phyloP scores from a whole-genome alignment of 2,888 invertebrate genomes.

The Scelioninae gen. 1 region DNA sequence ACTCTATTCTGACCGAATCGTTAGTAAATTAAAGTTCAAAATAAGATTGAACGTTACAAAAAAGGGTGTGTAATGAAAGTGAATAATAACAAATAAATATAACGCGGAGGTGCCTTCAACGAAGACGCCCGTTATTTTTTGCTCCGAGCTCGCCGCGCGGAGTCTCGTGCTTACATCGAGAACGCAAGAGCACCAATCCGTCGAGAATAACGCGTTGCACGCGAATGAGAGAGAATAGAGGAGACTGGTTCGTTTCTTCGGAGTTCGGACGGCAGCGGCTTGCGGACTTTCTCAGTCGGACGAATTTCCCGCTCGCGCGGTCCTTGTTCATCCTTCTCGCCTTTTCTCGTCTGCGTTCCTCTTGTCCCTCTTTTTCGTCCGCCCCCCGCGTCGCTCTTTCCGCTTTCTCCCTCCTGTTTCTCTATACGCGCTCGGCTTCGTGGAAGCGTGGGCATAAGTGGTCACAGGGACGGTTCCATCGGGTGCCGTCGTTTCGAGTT shows the following conservation, averaged over 20 bases:
- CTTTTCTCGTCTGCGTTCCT: too few relatives aligned
- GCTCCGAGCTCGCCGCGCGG: slow-evolving; percentile 46
- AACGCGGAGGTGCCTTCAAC: not conserved
- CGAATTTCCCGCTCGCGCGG: slow-evolving; percentile 41
- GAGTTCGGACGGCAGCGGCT: slow-evolving; percentile 17
- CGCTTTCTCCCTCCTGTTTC: too few relatives aligned
- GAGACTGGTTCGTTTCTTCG: slow-evolving; percentile 47
- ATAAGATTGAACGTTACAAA: too few relatives aligned
- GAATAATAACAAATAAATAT: not conserved
- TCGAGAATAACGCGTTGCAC: slow-evolving; percentile 51
- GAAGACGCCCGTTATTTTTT: slow-evolving; percentile 37
- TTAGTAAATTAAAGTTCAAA: too few relatives aligned
- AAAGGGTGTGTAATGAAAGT: too few relatives aligned
- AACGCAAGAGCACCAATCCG: slow-evolving; percentile 48
- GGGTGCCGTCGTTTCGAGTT: too few relatives aligned
- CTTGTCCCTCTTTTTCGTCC: too few relatives aligned
- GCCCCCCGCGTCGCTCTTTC: too few relatives aligned
- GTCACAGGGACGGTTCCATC: too few relatives aligned
- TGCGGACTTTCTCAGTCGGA: slow-evolving; percentile 22
- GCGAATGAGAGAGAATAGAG: slow-evolving; percentile 47
- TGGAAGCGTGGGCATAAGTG: too few relatives aligned
- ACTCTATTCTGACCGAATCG: too few relatives aligned
- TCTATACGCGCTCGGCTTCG: too few relatives aligned
- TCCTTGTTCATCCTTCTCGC: slow-evolving; percentile 47
- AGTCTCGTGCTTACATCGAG: slow-evolving; percentile 52